Evolutionary conservation across 2,888 invertebrate species (phyloP), one percentile per base, ranked within the genome.

Genomic region (Ophion slaviceki): DNA sequence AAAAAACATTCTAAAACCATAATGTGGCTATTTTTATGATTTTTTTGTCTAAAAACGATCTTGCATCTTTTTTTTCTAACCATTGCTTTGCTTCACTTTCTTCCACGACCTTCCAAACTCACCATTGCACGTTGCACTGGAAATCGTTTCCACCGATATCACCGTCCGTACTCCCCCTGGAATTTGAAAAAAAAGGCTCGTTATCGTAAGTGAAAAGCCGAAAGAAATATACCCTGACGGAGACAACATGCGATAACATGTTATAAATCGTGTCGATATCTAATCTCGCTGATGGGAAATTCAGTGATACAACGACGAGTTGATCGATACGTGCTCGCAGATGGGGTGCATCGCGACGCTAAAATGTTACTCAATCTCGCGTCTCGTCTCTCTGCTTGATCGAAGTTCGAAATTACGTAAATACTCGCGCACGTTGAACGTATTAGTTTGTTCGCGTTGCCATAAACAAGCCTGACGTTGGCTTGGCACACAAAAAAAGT

Each of bases 351-450:
- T 67, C 36, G 20, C 8, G 17, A n/a, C 17, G 8, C 1, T 17
- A 14, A 64, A 32, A 24, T 2, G 61, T 57, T 59, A 59, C 47
- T 77, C 80, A 67, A 80, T 72, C 40, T 67, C 17, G 53, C 57
- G 47, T 11, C 36, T 59, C 20, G n/a, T 53, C 40, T 80, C 75
- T 64, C 57, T 61, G 71, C 61, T 82, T 47, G 78, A 78, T 81
- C 78, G 64, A 85, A 85, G 78, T 82, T 81, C 78, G 62, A 75
- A 81, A 77, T 70, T 71, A 53, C 53, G 45, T 47, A 80, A 72
- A 72, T 57, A 66, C 32, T 10, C 40, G 53, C 5, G n/a, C 59
- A 20, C 59, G 59, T 36, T 59, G 17, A 72, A 67, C 11, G 28
- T 24, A 47, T 40, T 4, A 4, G 5, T 62, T 62, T 17, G 40